Base-by-base conservation (phyloP, 2,797 vertebrate genomes). In the Scleropages formosus region DNA sequence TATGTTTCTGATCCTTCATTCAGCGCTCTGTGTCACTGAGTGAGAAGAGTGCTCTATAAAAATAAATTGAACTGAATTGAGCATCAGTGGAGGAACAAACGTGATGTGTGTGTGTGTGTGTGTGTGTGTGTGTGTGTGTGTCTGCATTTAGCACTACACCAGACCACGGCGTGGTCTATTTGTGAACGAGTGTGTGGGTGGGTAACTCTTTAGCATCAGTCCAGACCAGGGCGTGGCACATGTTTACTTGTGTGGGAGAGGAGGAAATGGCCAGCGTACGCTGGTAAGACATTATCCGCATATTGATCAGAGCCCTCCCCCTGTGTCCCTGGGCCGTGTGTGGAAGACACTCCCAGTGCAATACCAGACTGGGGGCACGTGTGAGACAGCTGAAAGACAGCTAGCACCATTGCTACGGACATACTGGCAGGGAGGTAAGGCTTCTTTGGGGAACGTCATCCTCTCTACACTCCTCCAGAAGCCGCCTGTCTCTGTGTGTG, bases 371-470 rank as follows among this genome's bases (percentile, higher is more conserved):
- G 72, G 81, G 78, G 76, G 63, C 78, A 85, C 18, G 58, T 6
- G 74, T 69, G 81, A 16, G 70, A 84, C 78, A 83, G 76, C 27
- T 77, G 58, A 73, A 82, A 81, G 84, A n/a, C 83, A 77, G 71
- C 83, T 81, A 77, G 61, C 80, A 79, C 82, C 63, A 85, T 82
- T 85, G 84, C 4, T 82, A 81, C 77, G 22, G 67, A 73, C 22
- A 81, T 84, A 85, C 77, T 80, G 81, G 79, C 82, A 84, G 78
- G 70, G 78, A 92, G 90, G 91, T 89, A 90, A 92, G 91, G 87
- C 83, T 84, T 80, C 64, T 72, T 44, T 62, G 71, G 18, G 13
- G 10, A 20, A 1, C 1, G 22, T 47, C 12, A 66, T 46, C 31
- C 31, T 39, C 31, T 39, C 31, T 31, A 39, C 31, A 39, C 31